Base-by-base conservation (phyloP, 2,797 vertebrate species). In the Enoplosus armatus region DNA sequence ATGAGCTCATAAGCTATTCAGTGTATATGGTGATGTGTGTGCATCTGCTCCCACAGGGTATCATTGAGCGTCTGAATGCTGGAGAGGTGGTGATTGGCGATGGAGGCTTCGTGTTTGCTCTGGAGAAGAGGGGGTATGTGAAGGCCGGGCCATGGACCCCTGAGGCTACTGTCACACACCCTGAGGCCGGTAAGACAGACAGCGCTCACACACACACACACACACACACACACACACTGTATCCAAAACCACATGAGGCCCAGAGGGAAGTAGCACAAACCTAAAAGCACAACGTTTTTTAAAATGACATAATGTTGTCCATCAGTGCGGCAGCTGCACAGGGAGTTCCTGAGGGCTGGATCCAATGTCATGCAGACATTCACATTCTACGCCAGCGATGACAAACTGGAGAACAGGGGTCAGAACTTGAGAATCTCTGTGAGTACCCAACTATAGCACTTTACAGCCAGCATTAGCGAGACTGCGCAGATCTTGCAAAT, bases 301-400 rank as follows among this genome's bases (percentile, higher is more conserved):
- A n/a, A 72, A 64, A 18, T 43, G 18, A 77, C 27, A 51, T 35
- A 82, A 3, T 74, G 50, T 72, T 22, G n/a, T 67, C 12, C 35
- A 89, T 35, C 89, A 99, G 98, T 99, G 87, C 95, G 96, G 29
- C 97, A 99, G 94, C 97, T 99, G 92, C 98, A 99, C 79, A 91
- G 97, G 54, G 98, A 99, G 89, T 99, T 99, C 92, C 95, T 99
- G 70, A 94, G 98, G 84, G 96, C 97, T 3, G 98, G 98, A 16
- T 91, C 98, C 3, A 97, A 96, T 77, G 96, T 99, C 91, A 96
- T 99, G 94, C 98, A 99, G 91, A 97, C 98, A 0, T 99, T 99
- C 89, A 99, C 96, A 3, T 99, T 99, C 93, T 99, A 99, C 27
- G 98, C 98, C 26, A 99, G 97, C 68, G 97, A 99, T 8, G 98